Evolutionary conservation across 2,113 vertebrate genomes (phyloP).

Genomic region (Euleptes europaea): DNA sequence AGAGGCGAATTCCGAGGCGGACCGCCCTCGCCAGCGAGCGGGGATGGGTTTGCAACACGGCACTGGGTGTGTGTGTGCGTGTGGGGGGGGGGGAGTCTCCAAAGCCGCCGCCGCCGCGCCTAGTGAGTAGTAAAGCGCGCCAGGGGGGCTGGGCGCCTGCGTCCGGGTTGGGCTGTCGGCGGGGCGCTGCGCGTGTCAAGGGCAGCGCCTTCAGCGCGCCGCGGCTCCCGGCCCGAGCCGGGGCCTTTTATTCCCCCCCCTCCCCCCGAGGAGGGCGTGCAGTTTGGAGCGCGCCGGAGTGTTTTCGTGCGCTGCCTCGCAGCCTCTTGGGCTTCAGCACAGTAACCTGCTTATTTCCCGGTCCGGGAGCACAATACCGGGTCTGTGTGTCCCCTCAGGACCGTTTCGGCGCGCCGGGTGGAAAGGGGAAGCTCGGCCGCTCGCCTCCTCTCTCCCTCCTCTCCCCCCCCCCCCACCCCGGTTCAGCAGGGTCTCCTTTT

Average conservation of each 20-base stretch:
- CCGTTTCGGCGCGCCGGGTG: neutral
- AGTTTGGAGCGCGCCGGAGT: no score
- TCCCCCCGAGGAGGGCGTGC: neutral
- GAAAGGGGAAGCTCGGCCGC: neutral
- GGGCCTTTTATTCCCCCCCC: no score
- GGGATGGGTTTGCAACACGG: neutral
- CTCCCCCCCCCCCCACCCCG: neutral
- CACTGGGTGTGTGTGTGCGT: neutral
- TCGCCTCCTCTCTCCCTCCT: no score
- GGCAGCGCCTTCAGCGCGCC: neutral
- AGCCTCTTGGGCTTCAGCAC: neutral
- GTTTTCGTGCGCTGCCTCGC: neutral
- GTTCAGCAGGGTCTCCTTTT: neutral
- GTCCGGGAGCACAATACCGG: constrained; percentile 1
- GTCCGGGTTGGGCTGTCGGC: no score
- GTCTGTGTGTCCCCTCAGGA: neutral
- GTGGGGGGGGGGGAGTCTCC: neutral
- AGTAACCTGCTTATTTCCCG: constrained; percentile 4
- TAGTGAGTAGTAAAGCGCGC: neutral
- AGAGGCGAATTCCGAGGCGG: neutral
- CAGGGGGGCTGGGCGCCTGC: neutral
- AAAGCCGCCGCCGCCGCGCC: no score
- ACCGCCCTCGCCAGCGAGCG: neutral
- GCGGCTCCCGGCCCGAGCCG: no score
- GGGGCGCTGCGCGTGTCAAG: neutral